These are phyloP conservation scores for Phrynosoma platyrhinos DNA, from an alignment of 2,113 vertebrate genomes.

Conservation along the genomic window DNA sequence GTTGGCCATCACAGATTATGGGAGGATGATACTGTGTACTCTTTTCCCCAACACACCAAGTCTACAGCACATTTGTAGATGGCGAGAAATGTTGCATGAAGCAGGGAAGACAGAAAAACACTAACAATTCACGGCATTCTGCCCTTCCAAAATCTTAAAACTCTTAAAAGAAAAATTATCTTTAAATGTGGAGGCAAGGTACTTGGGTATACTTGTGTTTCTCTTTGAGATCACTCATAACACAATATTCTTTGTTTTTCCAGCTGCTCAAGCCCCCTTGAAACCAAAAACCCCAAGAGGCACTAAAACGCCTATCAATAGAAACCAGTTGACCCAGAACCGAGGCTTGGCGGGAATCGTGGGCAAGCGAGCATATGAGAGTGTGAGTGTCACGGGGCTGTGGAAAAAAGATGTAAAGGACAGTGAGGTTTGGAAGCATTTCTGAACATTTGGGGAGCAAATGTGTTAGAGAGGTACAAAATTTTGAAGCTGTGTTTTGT, in stretches of 20 bases:
- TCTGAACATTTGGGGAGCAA: neutral
- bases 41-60: too few relatives aligned
- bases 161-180: neutral
- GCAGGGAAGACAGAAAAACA: too few relatives aligned
- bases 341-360: constrained; percentile 83
- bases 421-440: neutral
- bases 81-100: neutral
- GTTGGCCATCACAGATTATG: too few relatives aligned
- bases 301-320: constrained; percentile 91
- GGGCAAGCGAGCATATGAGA: constrained; percentile 89
- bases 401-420: neutral
- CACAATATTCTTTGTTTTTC: neutral
- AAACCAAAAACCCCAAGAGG: constrained; percentile 91
- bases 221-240: neutral
- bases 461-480: neutral
- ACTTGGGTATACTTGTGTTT: fast-evolving
- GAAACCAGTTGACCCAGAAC: constrained; percentile 90
- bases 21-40: neutral
- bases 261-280: constrained; percentile 89
- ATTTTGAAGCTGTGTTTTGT: neutral
- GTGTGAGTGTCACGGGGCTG: constrained; percentile 73
- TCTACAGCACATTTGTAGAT: neutral
- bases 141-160: neutral
- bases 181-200: too few relatives aligned
- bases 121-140: neutral